Percentiles rank a stretch among this genome's conserved stretches.
Conservation (phyloP, 2,113 vertebrate species). For the Motacilla alba region DNA sequence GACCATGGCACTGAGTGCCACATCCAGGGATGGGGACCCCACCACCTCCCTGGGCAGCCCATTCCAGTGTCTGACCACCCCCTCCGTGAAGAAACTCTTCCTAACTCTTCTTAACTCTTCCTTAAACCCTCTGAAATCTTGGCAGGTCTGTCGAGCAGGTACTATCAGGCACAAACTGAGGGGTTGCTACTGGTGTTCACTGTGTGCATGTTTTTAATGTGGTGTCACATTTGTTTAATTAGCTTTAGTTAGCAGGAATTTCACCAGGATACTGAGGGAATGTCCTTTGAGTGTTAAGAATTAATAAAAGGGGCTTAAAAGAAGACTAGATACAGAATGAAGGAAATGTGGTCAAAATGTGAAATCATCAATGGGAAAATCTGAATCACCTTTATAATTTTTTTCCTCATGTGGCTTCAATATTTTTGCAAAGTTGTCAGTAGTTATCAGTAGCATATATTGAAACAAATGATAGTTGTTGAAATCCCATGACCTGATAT, state of each 20-base stretch:
- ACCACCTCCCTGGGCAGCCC: neutral
- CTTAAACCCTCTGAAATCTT: neutral
- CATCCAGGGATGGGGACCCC: neutral
- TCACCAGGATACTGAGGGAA: neutral
- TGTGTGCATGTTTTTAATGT: neutral
- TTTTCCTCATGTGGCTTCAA: neutral
- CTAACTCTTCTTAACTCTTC: no score
- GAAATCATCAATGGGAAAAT: neutral
- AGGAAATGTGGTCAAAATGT: neutral
- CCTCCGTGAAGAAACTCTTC: neutral
- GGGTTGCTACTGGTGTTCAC: neutral
- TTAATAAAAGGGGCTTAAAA: neutral
- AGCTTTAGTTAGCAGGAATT: neutral
- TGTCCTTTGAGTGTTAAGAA: neutral
- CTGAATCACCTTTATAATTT: neutral
- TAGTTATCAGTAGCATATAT: constrained; percentile 57
- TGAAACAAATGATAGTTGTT: constrained; percentile 45
- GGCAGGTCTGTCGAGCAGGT: neutral
- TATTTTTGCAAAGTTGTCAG: constrained; percentile 69
- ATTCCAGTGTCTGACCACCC: neutral
- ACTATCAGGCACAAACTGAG: neutral
- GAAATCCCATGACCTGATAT: constrained; percentile 62
- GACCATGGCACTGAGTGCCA: neutral
- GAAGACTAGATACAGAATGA: neutral
- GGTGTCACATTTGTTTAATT: neutral